Percentiles rank a stretch among this genome's conserved stretches.
These are phyloP conservation scores for Lasioglossum marginatum DNA, from an alignment of 2,888 invertebrate genomes.

Conservation along the genomic window DNA sequence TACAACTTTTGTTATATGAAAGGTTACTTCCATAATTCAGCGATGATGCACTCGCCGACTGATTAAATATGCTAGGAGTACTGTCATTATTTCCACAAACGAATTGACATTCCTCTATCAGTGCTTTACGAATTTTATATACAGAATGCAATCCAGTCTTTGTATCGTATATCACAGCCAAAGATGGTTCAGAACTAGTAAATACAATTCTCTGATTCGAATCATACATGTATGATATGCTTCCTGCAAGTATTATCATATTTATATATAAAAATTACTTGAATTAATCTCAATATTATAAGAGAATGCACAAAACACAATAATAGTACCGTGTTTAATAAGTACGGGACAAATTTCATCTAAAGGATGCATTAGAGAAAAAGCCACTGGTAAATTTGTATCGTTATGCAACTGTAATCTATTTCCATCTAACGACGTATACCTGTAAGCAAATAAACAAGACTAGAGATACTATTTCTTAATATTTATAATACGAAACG, in stretches of 20 bases:
- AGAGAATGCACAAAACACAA: constrained; percentile 12
- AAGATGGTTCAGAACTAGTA: constrained; percentile 91
- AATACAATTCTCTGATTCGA: constrained; percentile 89
- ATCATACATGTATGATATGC: constrained; percentile 85
- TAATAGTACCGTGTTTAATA: constrained; percentile 87
- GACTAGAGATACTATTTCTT: not conserved
- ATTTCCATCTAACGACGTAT: constrained; percentile 77
- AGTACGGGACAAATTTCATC: constrained; percentile 96
- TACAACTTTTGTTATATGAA: constrained; percentile 75
- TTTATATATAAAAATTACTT: constrained; percentile 16
- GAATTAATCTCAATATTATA: constrained; percentile 12
- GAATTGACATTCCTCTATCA: constrained; percentile 89
- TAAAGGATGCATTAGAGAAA: constrained; percentile 94
- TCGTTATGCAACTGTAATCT: constrained; percentile 75
- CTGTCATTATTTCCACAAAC: constrained; percentile 86
- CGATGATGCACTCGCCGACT: constrained; percentile 76
- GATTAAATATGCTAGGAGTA: constrained; percentile 75
- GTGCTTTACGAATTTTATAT: constrained; percentile 92
- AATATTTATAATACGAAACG: not conserved
- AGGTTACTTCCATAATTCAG: constrained; percentile 73
- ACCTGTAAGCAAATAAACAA: constrained; percentile 61
- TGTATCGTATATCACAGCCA: constrained; percentile 92
- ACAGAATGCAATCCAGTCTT: constrained; percentile 92
- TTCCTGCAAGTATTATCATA: constrained; percentile 73
- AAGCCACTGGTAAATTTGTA: constrained; percentile 89